These are phyloP conservation scores for Climacteris rufus DNA, from an alignment of 2,113 vertebrate species.

Conservation along the genomic window DNA sequence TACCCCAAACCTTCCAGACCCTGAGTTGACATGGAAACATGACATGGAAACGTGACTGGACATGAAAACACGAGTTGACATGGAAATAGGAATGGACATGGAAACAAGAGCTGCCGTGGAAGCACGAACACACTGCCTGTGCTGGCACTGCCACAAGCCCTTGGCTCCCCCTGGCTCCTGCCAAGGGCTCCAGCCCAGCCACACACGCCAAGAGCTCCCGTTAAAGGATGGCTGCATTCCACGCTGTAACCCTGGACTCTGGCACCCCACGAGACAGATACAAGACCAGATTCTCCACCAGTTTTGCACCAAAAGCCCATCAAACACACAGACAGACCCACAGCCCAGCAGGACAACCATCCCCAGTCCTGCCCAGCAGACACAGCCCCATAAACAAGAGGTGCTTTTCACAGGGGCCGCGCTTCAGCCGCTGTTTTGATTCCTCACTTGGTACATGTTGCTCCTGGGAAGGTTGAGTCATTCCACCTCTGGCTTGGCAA, in stretches of 20 bases:
- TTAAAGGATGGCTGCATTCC: background rate
- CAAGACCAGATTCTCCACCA: background rate
- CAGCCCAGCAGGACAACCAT: background rate
- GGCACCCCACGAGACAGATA: background rate
- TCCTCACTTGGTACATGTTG: slow-evolving; percentile 60
- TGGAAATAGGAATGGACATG: background rate
- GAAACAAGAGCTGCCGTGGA: background rate
- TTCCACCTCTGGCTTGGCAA: slow-evolving; percentile 71
- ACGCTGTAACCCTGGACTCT: background rate
- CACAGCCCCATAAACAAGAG: background rate
- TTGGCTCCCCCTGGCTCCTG: background rate
- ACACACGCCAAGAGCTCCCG: accelerated
- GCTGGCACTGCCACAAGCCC: background rate
- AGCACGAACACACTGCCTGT: accelerated
- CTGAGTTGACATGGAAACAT: accelerated
- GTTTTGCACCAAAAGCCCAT: background rate
- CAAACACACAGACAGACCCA: background rate
- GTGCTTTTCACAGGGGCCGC: background rate
- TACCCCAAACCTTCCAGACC: background rate
- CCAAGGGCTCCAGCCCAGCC: background rate
- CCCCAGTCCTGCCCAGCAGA: background rate
- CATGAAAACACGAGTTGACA: background rate
- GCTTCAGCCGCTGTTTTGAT: slow-evolving; percentile 56
- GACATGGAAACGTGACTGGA: too few species aligned
- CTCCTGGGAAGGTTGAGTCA: slow-evolving; percentile 76